A percentile compares a stretch with the other conserved stretches of the same genome.
Conservation (phyloP, 2,113 vertebrate genomes). For the Sylvia atricapilla region DNA sequence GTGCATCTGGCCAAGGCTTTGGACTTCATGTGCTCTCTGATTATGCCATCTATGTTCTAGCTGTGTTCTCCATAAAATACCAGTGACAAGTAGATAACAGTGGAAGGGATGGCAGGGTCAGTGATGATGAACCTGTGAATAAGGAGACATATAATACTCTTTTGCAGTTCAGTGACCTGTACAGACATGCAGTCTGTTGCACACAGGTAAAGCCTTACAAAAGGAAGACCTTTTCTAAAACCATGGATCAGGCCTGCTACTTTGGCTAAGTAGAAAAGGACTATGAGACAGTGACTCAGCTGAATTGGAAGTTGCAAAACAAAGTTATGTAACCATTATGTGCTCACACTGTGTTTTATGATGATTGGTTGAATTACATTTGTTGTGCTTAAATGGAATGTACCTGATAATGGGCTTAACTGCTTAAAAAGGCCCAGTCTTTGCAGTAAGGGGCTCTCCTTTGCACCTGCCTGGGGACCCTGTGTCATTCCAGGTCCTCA, state of each 20-base stretch:
- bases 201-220: neutral
- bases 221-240: neutral
- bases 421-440: neutral
- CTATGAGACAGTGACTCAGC: neutral
- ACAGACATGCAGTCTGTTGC: neutral
- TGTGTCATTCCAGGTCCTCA: fast-evolving
- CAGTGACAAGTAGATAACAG: neutral
- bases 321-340: neutral
- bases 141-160: neutral
- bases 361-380: neutral
- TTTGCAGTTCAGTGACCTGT: neutral
- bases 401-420: neutral
- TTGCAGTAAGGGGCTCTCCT: neutral
- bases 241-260: too few relatives aligned
- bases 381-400: neutral
- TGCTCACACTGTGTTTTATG: too few relatives aligned
- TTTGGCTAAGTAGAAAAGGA: neutral
- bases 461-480: neutral
- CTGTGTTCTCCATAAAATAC: neutral
- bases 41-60: neutral
- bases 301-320: neutral
- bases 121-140: neutral
- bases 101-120: neutral
- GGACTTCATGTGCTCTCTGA: neutral
- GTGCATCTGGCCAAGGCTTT: neutral